These are phyloP conservation scores for Buphagus erythrorhynchus DNA, from an alignment of 2,797 vertebrate genomes.

Conservation along the genomic window DNA sequence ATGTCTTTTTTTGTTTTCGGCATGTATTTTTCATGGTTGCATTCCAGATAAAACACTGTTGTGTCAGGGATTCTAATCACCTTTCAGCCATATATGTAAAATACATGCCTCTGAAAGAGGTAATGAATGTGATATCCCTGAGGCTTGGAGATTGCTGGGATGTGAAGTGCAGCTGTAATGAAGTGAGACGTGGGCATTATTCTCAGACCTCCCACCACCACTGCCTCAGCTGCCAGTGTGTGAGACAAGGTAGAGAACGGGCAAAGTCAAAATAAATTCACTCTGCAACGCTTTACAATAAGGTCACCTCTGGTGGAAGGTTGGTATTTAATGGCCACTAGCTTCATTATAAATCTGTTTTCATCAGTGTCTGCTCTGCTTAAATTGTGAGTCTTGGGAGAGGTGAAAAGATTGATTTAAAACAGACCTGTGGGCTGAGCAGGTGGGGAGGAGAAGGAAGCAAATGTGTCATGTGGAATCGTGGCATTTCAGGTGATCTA, in stretches of 20 bases:
- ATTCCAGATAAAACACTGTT: conserved; percentile 48
- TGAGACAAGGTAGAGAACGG: background rate
- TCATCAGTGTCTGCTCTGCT: background rate
- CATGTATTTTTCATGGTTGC: conserved; percentile 21
- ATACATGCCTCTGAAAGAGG: conserved; percentile 35
- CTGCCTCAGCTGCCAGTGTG: background rate
- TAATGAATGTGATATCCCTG: conserved; percentile 54
- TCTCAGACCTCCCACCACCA: background rate
- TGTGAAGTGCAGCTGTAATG: conserved; percentile 33
- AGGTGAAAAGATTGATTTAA: conserved; percentile 44
- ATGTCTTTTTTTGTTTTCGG: conserved; percentile 39
- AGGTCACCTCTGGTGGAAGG: conserved; percentile 55
- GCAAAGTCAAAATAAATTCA: conserved; percentile 37
- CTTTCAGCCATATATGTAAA: conserved; percentile 67
- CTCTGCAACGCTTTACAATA: background rate
- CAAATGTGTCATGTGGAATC: background rate
- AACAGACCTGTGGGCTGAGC: conserved; percentile 15
- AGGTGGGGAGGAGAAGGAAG: conserved; percentile 17
- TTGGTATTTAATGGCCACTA: conserved; percentile 14
- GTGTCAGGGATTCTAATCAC: conserved; percentile 56
- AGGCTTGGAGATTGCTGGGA: conserved; percentile 40
- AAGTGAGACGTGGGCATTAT: conserved; percentile 13
- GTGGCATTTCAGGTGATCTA: conserved; percentile 38
- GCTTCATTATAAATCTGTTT: conserved; percentile 55
- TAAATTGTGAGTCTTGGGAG: conserved; percentile 43